phyloP scores from a whole-genome alignment of 1,140 invertebrate species.

The Manduca sexta region DNA sequence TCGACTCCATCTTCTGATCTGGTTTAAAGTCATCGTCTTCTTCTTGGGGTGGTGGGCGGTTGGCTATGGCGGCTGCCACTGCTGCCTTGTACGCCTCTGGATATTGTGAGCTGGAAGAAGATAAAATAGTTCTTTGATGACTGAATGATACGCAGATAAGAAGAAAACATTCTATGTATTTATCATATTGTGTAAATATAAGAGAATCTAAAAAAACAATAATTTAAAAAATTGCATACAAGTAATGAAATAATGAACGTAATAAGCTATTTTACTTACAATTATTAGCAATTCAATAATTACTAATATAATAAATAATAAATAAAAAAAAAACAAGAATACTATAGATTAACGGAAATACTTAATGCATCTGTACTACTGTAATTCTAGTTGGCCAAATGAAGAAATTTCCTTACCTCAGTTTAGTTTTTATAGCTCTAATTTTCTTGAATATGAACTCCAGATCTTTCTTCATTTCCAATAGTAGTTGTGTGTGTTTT shows the following conservation, averaged over 20 bases:
- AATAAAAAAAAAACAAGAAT: neutral
- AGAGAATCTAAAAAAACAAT: too few relatives aligned
- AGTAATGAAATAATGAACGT: too few relatives aligned
- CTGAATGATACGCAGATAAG: too few relatives aligned
- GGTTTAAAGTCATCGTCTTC: constrained; percentile 54
- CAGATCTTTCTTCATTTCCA: constrained; percentile 81
- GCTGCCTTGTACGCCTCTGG: constrained; percentile 86
- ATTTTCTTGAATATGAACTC: constrained; percentile 82
- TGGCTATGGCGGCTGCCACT: constrained; percentile 74
- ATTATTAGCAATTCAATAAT: neutral
- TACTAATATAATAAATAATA: neutral
- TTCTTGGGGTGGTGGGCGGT: constrained; percentile 75
- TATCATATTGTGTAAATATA: too few relatives aligned
- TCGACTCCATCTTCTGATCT: constrained; percentile 39
- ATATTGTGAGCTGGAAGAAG: constrained; percentile 79
- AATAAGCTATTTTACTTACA: too few relatives aligned
- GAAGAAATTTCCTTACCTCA: constrained; percentile 64
- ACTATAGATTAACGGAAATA: neutral
- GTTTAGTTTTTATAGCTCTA: constrained; percentile 85
- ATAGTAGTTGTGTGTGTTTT: constrained; percentile 87
- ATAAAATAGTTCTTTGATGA: too few relatives aligned
- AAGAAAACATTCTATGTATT: too few relatives aligned
- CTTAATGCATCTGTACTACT: too few relatives aligned
- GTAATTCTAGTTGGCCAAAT: too few relatives aligned
- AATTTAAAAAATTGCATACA: too few relatives aligned